Percentiles rank a stretch among this genome's conserved stretches.
These are phyloP conservation scores for Dasypus novemcinctus DNA, from an alignment of 2,113 vertebrate genomes.

Conservation along the genomic window DNA sequence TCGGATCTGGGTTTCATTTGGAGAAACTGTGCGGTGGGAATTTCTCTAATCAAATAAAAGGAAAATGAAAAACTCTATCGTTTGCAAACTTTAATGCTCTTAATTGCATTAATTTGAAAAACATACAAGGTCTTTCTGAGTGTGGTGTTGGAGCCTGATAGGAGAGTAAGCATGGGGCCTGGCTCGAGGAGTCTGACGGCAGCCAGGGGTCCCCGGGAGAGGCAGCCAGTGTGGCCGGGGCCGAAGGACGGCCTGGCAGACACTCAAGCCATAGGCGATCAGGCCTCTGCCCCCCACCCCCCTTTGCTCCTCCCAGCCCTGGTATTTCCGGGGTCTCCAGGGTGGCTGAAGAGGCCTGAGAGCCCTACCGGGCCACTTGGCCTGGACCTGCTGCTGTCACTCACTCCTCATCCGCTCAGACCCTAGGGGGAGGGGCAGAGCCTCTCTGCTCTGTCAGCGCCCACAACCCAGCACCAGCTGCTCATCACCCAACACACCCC, in stretches of 20 bases:
- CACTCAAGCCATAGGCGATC: conserved; percentile 28
- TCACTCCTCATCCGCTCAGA: conserved; percentile 56
- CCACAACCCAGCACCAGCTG: conserved; percentile 67
- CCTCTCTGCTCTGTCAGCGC: conserved; percentile 58
- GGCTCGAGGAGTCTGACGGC: neutral
- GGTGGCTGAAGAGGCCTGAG: conserved; percentile 57
- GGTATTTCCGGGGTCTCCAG: conserved; percentile 62
- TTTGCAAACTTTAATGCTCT: conserved; percentile 86
- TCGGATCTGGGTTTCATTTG: conserved; percentile 87
- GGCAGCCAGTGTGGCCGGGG: neutral
- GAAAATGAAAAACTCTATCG: conserved; percentile 86
- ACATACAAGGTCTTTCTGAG: conserved; percentile 72
- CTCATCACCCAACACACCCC: conserved; percentile 37
- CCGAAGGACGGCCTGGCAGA: neutral
- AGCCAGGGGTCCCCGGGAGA: neutral
- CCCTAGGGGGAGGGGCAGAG: conserved; percentile 43
- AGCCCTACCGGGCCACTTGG: conserved; percentile 53
- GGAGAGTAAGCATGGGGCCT: conserved; percentile 35
- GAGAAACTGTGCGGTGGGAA: conserved; percentile 80
- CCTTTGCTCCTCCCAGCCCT: neutral
- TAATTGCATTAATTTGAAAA: conserved; percentile 88
- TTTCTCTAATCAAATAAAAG: conserved; percentile 89
- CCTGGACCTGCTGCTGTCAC: conserved; percentile 73
- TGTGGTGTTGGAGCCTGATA: conserved; percentile 48
- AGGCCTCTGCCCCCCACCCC: neutral